phyloP scores from a whole-genome alignment of 2,888 invertebrate species.

The Melitaea athalia region DNA sequence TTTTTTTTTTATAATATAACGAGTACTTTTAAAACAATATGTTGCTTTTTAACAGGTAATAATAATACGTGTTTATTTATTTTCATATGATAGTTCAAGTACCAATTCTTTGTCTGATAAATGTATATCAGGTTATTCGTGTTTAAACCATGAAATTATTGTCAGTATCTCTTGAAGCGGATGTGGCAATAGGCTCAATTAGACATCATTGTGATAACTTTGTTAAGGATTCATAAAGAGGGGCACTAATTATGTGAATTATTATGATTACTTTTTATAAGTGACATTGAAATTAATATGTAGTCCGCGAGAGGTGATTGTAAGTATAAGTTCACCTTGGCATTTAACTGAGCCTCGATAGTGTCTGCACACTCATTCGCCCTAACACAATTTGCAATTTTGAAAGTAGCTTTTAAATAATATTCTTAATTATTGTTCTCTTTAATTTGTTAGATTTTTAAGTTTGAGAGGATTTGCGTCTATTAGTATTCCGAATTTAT shows the following conservation, averaged over 20 bases:
- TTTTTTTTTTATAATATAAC: too few species aligned
- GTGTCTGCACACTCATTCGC: slow-evolving; percentile 35
- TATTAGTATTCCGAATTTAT: neutral
- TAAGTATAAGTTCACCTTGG: slow-evolving; percentile 70
- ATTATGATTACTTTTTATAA: slow-evolving; percentile 22
- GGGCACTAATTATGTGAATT: slow-evolving; percentile 6
- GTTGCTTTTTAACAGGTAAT: neutral
- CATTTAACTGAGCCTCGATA: slow-evolving; percentile 58
- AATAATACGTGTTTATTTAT: neutral
- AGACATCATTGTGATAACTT: slow-evolving; percentile 11
- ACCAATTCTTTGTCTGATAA: neutral
- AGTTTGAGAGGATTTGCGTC: neutral
- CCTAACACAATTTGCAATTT: slow-evolving; percentile 37
- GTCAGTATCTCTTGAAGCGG: slow-evolving; percentile 14
- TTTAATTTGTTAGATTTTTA: neutral
- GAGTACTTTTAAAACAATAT: neutral
- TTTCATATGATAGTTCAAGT: neutral
- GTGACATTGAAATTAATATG: slow-evolving; percentile 43
- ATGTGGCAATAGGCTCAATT: slow-evolving; percentile 37
- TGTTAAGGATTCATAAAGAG: neutral
- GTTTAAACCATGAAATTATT: slow-evolving; percentile 29
- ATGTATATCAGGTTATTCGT: slow-evolving; percentile 16
- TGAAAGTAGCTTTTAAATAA: slow-evolving; percentile 23
- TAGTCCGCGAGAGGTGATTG: slow-evolving; percentile 56
- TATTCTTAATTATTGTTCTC: slow-evolving; percentile 1